These are phyloP conservation scores for Umimayanthus kanabou DNA, from an alignment of 92 coral and sea anemone species.

Conservation along the genomic window DNA sequence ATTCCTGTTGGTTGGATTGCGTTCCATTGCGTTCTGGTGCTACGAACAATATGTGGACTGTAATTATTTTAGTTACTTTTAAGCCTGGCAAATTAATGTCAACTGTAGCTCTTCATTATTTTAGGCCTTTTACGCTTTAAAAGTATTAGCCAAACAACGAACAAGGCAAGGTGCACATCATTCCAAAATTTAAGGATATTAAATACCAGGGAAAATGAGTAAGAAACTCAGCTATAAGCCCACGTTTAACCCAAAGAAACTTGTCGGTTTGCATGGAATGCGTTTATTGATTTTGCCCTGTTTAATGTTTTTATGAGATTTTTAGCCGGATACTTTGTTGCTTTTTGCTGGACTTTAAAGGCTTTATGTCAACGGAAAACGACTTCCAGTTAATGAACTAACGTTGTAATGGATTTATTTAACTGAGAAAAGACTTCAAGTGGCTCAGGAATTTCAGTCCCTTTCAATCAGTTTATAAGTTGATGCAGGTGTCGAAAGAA, in stretches of 20 bases:
- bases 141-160: too few species aligned
- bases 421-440: neutral
- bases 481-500: neutral
- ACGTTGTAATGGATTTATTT: neutral
- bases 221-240: too few species aligned
- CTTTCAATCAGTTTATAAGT: neutral
- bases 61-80: neutral
- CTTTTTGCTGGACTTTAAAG: neutral
- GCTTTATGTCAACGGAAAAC: neutral
- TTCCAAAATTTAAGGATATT: too few species aligned
- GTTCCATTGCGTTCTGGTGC: neutral
- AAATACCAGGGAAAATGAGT: too few species aligned
- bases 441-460: neutral
- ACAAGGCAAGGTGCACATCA: too few species aligned
- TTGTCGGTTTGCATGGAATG: too few species aligned
- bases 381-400: neutral
- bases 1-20: conserved; percentile 14
- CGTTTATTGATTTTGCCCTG: neutral
- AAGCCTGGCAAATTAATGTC: too few species aligned
- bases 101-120: too few species aligned
- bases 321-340: neutral
- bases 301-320: neutral
- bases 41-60: too few species aligned
- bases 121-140: too few species aligned
- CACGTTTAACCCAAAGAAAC: too few species aligned